Evolutionary conservation across 2,888 invertebrate genomes (phyloP), one percentile per base, ranked within the genome.

Genomic region (Zaprionus lineosus): DNA sequence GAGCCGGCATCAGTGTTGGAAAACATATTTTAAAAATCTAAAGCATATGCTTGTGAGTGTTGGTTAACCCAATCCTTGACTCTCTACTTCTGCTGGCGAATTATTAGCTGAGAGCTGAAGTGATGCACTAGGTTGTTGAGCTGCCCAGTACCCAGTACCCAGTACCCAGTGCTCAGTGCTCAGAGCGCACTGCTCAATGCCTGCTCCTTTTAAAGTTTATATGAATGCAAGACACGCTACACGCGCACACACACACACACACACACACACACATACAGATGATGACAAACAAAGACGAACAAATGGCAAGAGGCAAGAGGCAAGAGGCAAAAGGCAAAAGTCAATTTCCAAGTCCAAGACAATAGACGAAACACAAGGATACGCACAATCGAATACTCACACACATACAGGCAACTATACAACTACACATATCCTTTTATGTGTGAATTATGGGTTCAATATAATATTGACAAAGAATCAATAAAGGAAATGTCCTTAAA

Each of bases 391-490:
- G 37, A 14, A 55, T 34, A 28, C 14, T 43, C 19, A 37, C 7
- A 18, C 4, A 16, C 5, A 18, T 0, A 51, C 0, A 31, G 15
- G 9, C 5, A 41, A 3, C 19, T 8, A 19, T 1, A 31, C 1
- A 11, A 3, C 8, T 2, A 9, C 18, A 37, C 18, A 37, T 18
- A 72, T 66, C 81, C 84, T 81, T 83, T 79, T 79, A 84, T 81
- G 84, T 84, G 84, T 81, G 84, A 81, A 84, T 81, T 84, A 81
- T 81, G 84, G 81, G 66, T 69, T 69, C 78, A 78, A 81, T 83
- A 86, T 76, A 78, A 84, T 86, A 86, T 86, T 86, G 86, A 84
- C 84, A 86, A 75, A 79, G 79, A 75, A 77, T 86, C 86, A 79
- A 86, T 86, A 77, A 82, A 79, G 84, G 76, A 86, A 85, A 86